These are phyloP conservation scores for Panzeria rudis DNA, from an alignment of 2,888 invertebrate species.

Conservation along the genomic window DNA sequence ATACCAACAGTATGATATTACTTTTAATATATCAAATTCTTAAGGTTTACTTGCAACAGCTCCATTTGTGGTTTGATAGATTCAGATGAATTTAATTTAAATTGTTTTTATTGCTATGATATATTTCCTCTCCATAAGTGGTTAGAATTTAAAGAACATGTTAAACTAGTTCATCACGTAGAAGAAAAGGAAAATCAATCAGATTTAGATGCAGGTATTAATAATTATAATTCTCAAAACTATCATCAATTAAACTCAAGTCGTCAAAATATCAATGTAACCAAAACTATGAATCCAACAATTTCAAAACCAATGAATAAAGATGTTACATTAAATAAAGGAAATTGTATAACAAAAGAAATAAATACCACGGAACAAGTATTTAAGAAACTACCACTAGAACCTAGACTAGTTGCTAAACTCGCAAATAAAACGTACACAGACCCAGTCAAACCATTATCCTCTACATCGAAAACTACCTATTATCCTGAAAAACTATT, in stretches of 20 bases:
- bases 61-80: constrained; percentile 64
- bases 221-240: background rate
- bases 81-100: constrained; percentile 58
- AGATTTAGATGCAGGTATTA: background rate
- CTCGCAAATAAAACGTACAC: background rate
- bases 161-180: constrained; percentile 42
- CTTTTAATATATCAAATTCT: background rate
- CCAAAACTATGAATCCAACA: background rate
- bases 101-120: constrained; percentile 69
- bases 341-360: background rate
- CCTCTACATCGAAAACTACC: background rate
- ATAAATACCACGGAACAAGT: background rate
- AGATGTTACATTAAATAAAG: background rate
- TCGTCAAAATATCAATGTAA: background rate
- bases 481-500: background rate
- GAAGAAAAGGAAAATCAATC: constrained; percentile 33
- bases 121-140: constrained; percentile 62
- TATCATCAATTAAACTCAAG: background rate
- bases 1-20: background rate
- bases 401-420: constrained; percentile 27
- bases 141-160: constrained; percentile 52
- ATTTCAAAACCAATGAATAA: background rate
- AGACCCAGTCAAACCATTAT: background rate
- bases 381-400: constrained; percentile 39
- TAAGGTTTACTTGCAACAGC: constrained; percentile 61